These are phyloP conservation scores for Diglossa brunneiventris DNA, from an alignment of 2,113 vertebrate species.

Conservation along the genomic window DNA sequence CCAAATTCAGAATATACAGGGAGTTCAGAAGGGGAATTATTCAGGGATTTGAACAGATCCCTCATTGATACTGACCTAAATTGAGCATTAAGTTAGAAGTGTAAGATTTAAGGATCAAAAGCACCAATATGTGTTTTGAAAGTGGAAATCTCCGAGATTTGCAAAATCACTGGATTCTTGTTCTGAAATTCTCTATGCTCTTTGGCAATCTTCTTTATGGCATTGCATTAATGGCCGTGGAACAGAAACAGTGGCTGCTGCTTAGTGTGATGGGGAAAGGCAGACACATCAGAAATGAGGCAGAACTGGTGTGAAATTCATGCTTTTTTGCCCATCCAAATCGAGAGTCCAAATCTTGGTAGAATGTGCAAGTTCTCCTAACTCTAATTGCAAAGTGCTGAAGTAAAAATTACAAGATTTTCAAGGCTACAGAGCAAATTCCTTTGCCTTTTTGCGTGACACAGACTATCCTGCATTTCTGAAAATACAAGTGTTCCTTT, in stretches of 20 bases:
- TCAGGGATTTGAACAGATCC: background rate
- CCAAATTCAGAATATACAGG: background rate
- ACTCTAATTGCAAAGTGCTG: background rate
- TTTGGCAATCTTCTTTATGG: background rate
- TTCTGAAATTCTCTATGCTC: background rate
- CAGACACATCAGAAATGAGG: background rate
- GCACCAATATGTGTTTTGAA: background rate
- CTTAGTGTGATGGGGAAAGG: background rate
- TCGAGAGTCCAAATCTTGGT: background rate
- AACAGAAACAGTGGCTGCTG: background rate
- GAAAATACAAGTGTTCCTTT: background rate
- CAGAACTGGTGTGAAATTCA: background rate
- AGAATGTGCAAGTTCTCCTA: background rate
- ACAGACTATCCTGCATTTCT: background rate
- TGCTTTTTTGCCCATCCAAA: background rate
- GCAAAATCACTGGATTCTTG: fast-evolving
- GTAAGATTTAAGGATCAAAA: background rate
- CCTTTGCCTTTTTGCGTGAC: background rate
- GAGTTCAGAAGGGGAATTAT: background rate
- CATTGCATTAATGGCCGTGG: background rate
- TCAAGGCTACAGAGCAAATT: background rate
- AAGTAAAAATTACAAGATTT: background rate
- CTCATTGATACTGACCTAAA: background rate
- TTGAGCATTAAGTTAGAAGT: background rate
- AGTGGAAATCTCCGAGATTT: background rate